Evolutionary conservation across 2,113 vertebrate species (phyloP), one percentile per base, ranked within the genome.

Genomic region (Oryzias melastigma): DNA sequence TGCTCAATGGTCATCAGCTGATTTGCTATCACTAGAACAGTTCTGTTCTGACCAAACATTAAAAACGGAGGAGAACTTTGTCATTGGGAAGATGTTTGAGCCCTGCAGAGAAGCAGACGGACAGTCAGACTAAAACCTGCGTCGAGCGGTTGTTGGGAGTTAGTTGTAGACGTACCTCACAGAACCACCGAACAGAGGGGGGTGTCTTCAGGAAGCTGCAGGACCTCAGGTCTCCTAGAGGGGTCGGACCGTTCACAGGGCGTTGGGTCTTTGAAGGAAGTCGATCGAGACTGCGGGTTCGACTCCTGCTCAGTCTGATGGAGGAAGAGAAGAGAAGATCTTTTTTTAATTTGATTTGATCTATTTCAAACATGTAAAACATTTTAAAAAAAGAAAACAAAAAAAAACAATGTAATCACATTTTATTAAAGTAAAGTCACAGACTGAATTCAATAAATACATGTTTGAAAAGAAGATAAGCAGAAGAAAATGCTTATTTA

Each of bases 211-310:
- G 57, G 16, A 35, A 24, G 0, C 58, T 14, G 45, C 59, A 35
- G 56, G 12, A 54, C 22, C 35, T 76, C 42, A 49, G 45, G 47
- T 16, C 41, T 27, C n/a, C 25, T 1, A n/a, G 10, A 14, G 45
- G 44, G 18, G 58, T 14, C 1, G 42, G 19, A 16, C 53, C 54
- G 14, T 4, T 1, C 0, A 1, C 20, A 0, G 43, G 5, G 7
- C 44, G 16, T 14, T 2, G 50, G 44, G 2, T 43, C 1, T 14
- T n/a, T 12, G 48, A 61, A 48, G 49, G 44, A 24, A 86, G 68
- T 2, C 93, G 94, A 82, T 96, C 94, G 58, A 95, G 89, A 52
- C 95, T 97, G 71, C 86, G 84, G 58, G 92, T 92, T 54, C 87
- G 92, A 68, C 91, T 90, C 47, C 89, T 89, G 57, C 87, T 85